These are phyloP conservation scores for Halichoeres trimaculatus DNA, from an alignment of 2,113 vertebrate genomes.

Conservation along the genomic window DNA sequence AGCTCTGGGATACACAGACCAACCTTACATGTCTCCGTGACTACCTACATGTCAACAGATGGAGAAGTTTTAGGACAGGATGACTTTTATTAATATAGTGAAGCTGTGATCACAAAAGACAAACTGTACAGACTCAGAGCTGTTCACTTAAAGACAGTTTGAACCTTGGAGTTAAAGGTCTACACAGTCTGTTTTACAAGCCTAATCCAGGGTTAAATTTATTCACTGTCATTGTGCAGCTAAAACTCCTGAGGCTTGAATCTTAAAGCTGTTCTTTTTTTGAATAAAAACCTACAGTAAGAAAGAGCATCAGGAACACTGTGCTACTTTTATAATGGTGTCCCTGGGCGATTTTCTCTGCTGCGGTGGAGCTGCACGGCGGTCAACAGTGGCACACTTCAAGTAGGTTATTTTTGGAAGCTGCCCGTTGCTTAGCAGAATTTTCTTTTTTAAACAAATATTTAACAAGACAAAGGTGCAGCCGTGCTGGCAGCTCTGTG, in stretches of 20 bases:
- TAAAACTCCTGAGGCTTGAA: not conserved
- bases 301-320: constrained; percentile 25
- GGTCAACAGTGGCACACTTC: constrained; percentile 40
- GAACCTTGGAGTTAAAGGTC: not conserved
- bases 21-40: constrained; percentile 29
- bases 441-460: constrained; percentile 17
- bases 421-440: constrained; percentile 43
- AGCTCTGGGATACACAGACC: constrained; percentile 41
- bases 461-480: constrained; percentile 15
- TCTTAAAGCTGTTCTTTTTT: not conserved
- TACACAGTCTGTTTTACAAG: not conserved
- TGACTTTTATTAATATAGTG: constrained; percentile 1
- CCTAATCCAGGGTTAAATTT: constrained; percentile 2
- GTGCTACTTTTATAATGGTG: constrained; percentile 28
- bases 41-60: constrained; percentile 19
- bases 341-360: constrained; percentile 40
- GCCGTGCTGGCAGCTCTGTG: not conserved
- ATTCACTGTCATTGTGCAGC: not conserved
- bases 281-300: constrained; percentile 9
- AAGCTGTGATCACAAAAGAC: not conserved
- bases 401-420: constrained; percentile 56
- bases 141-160: not conserved
- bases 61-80: not conserved
- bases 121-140: not conserved
- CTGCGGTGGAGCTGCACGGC: constrained; percentile 35